Percentiles rank a stretch among this genome's conserved stretches.
Evolutionary conservation across 2,888 invertebrate species (phyloP).

Genomic region (Megastigmus dorsalis): DNA sequence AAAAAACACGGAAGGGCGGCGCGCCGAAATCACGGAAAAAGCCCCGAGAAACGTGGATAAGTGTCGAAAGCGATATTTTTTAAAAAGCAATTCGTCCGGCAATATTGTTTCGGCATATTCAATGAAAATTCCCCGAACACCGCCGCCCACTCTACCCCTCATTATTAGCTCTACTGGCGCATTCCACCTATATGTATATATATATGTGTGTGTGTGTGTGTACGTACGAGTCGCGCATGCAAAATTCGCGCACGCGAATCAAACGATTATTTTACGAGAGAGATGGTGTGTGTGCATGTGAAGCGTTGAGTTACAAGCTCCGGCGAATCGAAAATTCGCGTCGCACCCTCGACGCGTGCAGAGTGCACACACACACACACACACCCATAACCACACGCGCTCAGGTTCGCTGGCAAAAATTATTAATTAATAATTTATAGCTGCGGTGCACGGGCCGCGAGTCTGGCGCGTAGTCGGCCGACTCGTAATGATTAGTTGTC

Average conservation of each 20-base stretch:
- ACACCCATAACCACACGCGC: neutral
- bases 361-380: neutral
- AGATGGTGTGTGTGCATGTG: neutral
- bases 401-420: conserved; percentile 44
- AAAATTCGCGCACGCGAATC: conserved; percentile 19
- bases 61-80: neutral
- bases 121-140: conserved; percentile 12
- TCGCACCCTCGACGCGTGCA: conserved; percentile 3
- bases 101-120: conserved; percentile 40
- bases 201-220: no score
- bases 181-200: neutral
- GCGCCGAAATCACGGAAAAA: neutral
- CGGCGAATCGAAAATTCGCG: conserved; percentile 54
- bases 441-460: neutral
- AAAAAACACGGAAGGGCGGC: neutral
- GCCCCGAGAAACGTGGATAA: neutral
- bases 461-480: no score
- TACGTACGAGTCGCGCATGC: neutral
- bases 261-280: conserved; percentile 32
- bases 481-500: conserved; percentile 49
- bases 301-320: neutral
- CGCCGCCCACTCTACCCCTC: no score
- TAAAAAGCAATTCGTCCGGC: conserved; percentile 16
- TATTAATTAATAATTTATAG: conserved; percentile 51
- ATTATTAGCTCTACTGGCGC: conserved; percentile 11